Evolutionary conservation across 37 sponge, comb jelly and placozoan genomes (phyloP), one percentile per base, ranked within the genome.

Genomic region (Aplysina aerophoba): DNA sequence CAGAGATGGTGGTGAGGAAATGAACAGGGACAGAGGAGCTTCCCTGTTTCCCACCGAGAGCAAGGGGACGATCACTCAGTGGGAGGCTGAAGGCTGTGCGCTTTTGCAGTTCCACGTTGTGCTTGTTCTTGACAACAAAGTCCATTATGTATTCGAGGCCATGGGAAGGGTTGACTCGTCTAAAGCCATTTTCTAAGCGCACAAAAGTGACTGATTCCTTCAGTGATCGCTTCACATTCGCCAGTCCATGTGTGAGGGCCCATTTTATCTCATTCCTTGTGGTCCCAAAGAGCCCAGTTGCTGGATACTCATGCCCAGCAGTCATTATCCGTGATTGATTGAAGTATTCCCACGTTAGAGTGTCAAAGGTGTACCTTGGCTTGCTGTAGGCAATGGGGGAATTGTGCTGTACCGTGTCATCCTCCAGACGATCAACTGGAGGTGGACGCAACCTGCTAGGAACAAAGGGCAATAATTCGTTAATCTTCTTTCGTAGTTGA

Each of bases 81-180:
- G 93, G 93, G 2, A 87, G 83, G 20, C 72, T 66, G n/a, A 93
- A 79, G 6, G 69, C 57, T 1, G 89, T 50, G 15, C 93, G 53
- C 44, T 93, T 87, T 41, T 61, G 84, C 35, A 89, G 80, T 15
- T 53, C 41, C 0, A 33, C 37, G 0, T 20, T 59, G 15, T 83
- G 57, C 4, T 73, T 60, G n/a, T 65, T 56, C 58, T 67, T 62
- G 0, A 74, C 73, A 19, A 90, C 81, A 62, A 93, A 86, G 64
- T 93, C 94, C 16, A 93, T 60, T 0, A 93, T 57, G 27, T 84
- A 93, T 79, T 93, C 91, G n/a, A 81, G 73, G n/a, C 94, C 94
- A 63, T 90, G 88, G 80, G 66, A 79, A 11, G 94, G 91, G 73
- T 88, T 87, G 33, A 90, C 84, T 57, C 94, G 60, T 19, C 87